Percentiles rank a stretch among this genome's conserved stretches.
These are phyloP conservation scores for Leptobrachium leishanense DNA, from an alignment of 2,113 vertebrate species.

Conservation along the genomic window DNA sequence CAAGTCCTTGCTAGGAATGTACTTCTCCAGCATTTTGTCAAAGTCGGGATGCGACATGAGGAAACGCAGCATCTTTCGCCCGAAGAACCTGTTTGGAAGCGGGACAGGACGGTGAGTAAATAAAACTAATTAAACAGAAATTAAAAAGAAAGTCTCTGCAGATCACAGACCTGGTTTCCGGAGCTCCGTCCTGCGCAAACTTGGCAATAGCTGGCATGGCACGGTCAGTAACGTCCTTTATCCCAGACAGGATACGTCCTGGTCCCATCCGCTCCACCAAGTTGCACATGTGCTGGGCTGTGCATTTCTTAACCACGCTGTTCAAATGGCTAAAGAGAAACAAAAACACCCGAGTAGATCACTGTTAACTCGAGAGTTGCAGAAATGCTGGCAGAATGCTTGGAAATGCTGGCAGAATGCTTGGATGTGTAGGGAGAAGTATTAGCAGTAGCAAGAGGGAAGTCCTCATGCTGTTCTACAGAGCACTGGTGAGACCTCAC, in stretches of 20 bases:
- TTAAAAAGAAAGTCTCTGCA: background rate
- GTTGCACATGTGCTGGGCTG: conserved; percentile 80
- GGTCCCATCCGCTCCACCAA: conserved; percentile 78
- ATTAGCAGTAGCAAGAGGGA: too few species aligned
- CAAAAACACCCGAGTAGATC: background rate
- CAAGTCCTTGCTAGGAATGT: conserved; percentile 81
- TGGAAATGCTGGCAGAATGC: too few species aligned
- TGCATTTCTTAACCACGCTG: conserved; percentile 79
- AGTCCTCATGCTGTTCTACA: too few species aligned
- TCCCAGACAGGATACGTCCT: conserved; percentile 72
- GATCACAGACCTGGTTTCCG: conserved; percentile 79
- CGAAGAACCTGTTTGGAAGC: conserved; percentile 76
- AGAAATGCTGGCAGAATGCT: too few species aligned
- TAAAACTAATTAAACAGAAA: background rate
- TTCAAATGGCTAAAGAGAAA: conserved; percentile 80
- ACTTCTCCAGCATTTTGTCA: conserved; percentile 85
- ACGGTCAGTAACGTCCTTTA: conserved; percentile 75
- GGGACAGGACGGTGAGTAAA: too few species aligned
- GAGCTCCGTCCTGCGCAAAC: conserved; percentile 86
- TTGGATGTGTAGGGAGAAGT: too few species aligned
- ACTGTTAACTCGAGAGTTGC: too few species aligned
- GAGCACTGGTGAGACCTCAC: too few species aligned
- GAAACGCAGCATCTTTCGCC: conserved; percentile 84
- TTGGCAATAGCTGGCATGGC: conserved; percentile 78
- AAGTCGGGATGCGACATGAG: conserved; percentile 85